These are phyloP conservation scores for Prorops nasuta DNA, from an alignment of 1,140 invertebrate species.

Conservation along the genomic window DNA sequence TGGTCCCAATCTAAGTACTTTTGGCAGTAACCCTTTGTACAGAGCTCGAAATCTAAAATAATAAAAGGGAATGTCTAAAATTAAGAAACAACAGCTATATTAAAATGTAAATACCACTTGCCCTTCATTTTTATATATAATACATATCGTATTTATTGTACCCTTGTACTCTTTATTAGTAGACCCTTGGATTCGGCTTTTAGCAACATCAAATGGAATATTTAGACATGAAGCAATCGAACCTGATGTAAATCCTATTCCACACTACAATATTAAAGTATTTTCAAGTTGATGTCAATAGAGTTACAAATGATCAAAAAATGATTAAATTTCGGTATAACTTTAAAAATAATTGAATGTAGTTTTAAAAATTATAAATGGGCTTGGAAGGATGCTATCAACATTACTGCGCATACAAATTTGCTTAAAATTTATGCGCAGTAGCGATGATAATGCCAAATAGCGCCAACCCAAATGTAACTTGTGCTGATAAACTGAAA, in stretches of 20 bases:
- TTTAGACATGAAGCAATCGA: conserved; percentile 82
- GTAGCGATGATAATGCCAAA: too few species aligned
- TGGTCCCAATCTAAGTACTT: conserved; percentile 85
- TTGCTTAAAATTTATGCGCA: too few species aligned
- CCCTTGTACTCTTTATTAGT: conserved; percentile 75
- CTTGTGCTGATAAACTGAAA: too few species aligned
- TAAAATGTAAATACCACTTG: conserved; percentile 47
- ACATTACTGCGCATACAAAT: too few species aligned
- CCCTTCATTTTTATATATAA: conserved; percentile 87
- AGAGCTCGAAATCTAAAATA: conserved; percentile 72
- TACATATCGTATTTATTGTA: conserved; percentile 70
- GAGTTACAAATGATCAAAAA: background rate
- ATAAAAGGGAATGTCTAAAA: conserved; percentile 60
- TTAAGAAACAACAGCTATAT: conserved; percentile 5
- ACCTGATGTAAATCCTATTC: conserved; percentile 82
- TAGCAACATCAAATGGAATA: conserved; percentile 95
- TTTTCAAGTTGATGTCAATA: background rate
- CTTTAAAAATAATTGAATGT: too few species aligned
- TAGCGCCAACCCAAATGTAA: too few species aligned
- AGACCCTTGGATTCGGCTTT: conserved; percentile 90
- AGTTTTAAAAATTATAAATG: too few species aligned
- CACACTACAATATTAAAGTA: conserved; percentile 60
- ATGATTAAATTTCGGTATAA: too few species aligned
- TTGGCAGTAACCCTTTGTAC: conserved; percentile 89
- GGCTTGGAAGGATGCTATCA: background rate